These are phyloP conservation scores for Porites cylindrica DNA, from an alignment of 92 coral and sea anemone genomes.

Conservation along the genomic window DNA sequence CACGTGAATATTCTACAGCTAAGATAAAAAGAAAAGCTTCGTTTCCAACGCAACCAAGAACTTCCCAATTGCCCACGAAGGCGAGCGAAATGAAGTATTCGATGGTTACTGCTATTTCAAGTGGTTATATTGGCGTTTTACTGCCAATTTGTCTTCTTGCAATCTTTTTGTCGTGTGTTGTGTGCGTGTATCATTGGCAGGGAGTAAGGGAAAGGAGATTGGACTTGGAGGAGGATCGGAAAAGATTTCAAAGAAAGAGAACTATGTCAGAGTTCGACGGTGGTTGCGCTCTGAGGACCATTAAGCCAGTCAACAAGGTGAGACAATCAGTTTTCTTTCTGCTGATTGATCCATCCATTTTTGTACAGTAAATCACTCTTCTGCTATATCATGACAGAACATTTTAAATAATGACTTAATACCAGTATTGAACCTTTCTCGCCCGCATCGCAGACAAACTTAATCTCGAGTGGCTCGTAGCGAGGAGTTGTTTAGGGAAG, in stretches of 20 bases:
- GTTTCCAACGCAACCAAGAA: background rate
- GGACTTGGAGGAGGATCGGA: conserved; percentile 45
- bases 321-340: background rate
- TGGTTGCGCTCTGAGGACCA: conserved; percentile 12
- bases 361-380: too few relatives aligned
- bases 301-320: conserved; percentile 24
- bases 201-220: conserved; percentile 38
- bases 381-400: too few relatives aligned
- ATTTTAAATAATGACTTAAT: too few relatives aligned
- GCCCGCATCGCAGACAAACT: background rate
- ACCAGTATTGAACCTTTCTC: too few relatives aligned
- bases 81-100: background rate
- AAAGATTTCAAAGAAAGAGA: background rate
- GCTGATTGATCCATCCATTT: background rate
- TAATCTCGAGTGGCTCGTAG: background rate
- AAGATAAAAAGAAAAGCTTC: background rate
- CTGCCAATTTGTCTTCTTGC: conserved; percentile 54
- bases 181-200: conserved; percentile 56
- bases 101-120: background rate
- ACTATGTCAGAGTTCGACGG: background rate
- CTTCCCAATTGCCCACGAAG: background rate
- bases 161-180: conserved; percentile 52
- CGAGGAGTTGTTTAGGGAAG: background rate
- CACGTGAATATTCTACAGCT: background rate
- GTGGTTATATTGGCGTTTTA: conserved; percentile 26